Base-by-base conservation (phyloP, 2,113 vertebrate species). In the Triplophysa siluroides region DNA sequence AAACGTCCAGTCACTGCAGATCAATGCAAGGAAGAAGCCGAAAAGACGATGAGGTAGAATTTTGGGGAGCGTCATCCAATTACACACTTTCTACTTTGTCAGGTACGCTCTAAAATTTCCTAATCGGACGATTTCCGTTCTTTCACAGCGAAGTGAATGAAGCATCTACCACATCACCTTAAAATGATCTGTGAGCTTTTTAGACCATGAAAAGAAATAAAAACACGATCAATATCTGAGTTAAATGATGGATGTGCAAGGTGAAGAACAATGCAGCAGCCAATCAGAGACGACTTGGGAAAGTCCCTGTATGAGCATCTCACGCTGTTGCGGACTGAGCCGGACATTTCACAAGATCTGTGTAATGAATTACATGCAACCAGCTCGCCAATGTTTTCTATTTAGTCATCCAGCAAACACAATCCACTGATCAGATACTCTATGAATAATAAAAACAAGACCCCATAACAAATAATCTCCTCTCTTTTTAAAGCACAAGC, bases 231-330 rank as follows among this genome's bases (percentile, higher is more conserved):
- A 26, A 76, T 76, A 63, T 26, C 23, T 29, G 16, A 76, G 18
- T 76, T 76, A 76, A 76, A 76, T 76, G 41, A 76, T 19, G 24
- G 23, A 63, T 76, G 41, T 23, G 19, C 21, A 62, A 45, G 52
- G 8, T 43, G 19, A 45, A 23, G 43, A 45, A 38, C 5, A 74
- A 74, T 61, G 19, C 69, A 72, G 50, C 12, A 33, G 56, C 21
- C 52, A 73, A 14, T 73, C 47, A 70, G 16, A 58, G 54, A 58
- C 4, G 6, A 58, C 43, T 11, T 9, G 43, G 8, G 21, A 16
- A 52, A 52, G 14, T 6, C 4, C 4, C 14, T 5, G 14, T 6
- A 52, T 52, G 14, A 52, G 50, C 50, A 52, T 52, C 3, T 12
- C 41, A 41, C 33, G 54, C 70, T 29, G 29, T 29, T 29, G 29